Base-by-base conservation (phyloP, 2,888 invertebrate species). In the Hypercompe scribonia region DNA sequence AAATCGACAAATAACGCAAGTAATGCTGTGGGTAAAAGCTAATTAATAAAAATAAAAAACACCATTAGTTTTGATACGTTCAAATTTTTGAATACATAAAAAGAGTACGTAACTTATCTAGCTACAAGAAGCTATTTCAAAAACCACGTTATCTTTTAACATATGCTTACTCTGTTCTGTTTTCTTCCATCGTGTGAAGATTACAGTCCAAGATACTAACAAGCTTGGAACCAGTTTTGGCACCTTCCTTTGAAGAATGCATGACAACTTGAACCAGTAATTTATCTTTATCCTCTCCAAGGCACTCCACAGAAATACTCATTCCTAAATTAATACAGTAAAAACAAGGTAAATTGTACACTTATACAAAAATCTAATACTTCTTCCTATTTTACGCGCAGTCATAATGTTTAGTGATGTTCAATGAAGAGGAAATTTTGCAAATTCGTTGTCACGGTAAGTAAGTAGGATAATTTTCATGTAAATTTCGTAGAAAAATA, bases 131-230 rank as follows among this genome's bases (percentile, higher is more conserved):
- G n/a, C n/a, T n/a, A n/a, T n/a, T n/a, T n/a, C n/a, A n/a, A n/a
- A n/a, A n/a, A n/a, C n/a, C n/a, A n/a, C n/a, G n/a, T n/a, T n/a
- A n/a, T n/a, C n/a, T n/a, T n/a, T 2, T 8, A 65, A n/a, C 15
- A 54, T 18, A 61, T 31, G 21, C 91, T 93, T 88, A 96, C 96
- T 96, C 96, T 54, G 92, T 94, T 90, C 97, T 95, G 84, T 96
- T 96, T 89, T 97, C 97, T 93, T 97, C 97, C 89, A 97, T 93
- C 24, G 97, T 97, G 80, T 97, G 96, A 71, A 97, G 92, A 84
- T 96, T 96, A 77, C 93, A 91, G 81, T 96, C 96, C 75, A 96
- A 90, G 89, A 97, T 96, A 81, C 96, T 95, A 69, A 96, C 96
- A 74, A 97, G 93, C 82, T 96, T 96, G 21, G 96, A 96, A 21